phyloP scores from a whole-genome alignment of 2,888 invertebrate species.

The Amaurobius ferox region DNA sequence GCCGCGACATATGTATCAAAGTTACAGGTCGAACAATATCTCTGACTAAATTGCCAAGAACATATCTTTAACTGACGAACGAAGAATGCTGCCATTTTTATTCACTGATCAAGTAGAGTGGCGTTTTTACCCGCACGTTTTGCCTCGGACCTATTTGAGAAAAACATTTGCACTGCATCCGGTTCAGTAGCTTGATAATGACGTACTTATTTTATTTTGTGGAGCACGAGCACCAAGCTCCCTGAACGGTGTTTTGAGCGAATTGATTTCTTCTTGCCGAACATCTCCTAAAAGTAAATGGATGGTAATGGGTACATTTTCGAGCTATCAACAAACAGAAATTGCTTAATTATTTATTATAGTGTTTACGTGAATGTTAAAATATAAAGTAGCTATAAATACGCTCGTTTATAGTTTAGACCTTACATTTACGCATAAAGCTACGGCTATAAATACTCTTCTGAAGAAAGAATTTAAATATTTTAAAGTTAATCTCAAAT shows the following conservation, averaged over 20 bases:
- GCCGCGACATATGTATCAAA: slow-evolving; percentile 47
- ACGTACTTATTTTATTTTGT: slow-evolving; percentile 41
- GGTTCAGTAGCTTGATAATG: slow-evolving; percentile 61
- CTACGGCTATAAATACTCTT: too few species aligned
- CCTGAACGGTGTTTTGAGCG: slow-evolving; percentile 5
- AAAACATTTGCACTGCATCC: slow-evolving; percentile 34
- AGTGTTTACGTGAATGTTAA: too few species aligned
- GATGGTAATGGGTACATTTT: too few species aligned
- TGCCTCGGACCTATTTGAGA: slow-evolving; percentile 17
- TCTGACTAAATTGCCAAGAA: background rate
- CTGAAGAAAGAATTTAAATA: too few species aligned
- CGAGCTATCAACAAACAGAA: too few species aligned
- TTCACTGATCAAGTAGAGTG: slow-evolving; percentile 39
- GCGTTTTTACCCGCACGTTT: slow-evolving; percentile 12
- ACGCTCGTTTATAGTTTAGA: too few species aligned
- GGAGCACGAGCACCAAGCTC: background rate
- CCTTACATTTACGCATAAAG: too few species aligned
- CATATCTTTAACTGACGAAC: background rate
- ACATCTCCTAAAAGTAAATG: slow-evolving; percentile 10
- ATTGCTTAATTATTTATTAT: too few species aligned
- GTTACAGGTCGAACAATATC: slow-evolving; percentile 40
- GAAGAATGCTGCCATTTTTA: slow-evolving; percentile 30
- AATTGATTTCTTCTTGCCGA: background rate
- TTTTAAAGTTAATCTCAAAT: too few species aligned
- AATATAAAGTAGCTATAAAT: too few species aligned